A percentile compares a stretch with the other conserved stretches of the same genome.
phyloP scores from a whole-genome alignment of 2,888 invertebrate species.

The Agapetus fuscipes region DNA sequence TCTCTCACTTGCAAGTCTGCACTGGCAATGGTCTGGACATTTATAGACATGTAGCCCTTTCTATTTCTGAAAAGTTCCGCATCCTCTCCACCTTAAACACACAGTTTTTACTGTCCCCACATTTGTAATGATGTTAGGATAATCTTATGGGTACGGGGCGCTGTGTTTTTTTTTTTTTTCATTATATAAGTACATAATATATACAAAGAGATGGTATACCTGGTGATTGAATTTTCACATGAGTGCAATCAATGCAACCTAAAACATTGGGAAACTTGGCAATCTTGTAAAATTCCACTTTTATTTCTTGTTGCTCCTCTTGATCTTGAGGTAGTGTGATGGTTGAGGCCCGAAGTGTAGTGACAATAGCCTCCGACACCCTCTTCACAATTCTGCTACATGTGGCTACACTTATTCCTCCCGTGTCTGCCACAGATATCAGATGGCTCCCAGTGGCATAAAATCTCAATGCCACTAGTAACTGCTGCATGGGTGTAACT shows the following conservation, averaged over 20 bases:
- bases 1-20: constrained; percentile 20
- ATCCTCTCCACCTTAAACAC: constrained; percentile 23
- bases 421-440: too few relatives aligned
- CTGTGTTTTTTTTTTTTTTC: background rate
- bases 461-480: too few relatives aligned
- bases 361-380: background rate
- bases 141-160: too few relatives aligned
- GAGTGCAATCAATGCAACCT: constrained; percentile 23
- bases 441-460: too few relatives aligned
- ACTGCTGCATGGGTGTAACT: too few relatives aligned
- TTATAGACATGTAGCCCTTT: constrained; percentile 25
- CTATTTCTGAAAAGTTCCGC: constrained; percentile 24
- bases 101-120: too few relatives aligned
- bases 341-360: background rate
- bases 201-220: constrained; percentile 6
- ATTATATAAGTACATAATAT: constrained; percentile 7
- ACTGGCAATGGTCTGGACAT: constrained; percentile 24
- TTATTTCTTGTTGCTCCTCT: background rate
- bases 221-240: constrained; percentile 25
- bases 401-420: constrained; percentile 1
- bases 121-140: too few relatives aligned
- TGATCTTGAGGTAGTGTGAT: too few relatives aligned
- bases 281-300: constrained; percentile 1
- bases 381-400: constrained; percentile 2
- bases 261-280: constrained; percentile 4